Evolutionary conservation across 2,888 invertebrate species (phyloP).

Genomic region (Steinernema scapterisci): DNA sequence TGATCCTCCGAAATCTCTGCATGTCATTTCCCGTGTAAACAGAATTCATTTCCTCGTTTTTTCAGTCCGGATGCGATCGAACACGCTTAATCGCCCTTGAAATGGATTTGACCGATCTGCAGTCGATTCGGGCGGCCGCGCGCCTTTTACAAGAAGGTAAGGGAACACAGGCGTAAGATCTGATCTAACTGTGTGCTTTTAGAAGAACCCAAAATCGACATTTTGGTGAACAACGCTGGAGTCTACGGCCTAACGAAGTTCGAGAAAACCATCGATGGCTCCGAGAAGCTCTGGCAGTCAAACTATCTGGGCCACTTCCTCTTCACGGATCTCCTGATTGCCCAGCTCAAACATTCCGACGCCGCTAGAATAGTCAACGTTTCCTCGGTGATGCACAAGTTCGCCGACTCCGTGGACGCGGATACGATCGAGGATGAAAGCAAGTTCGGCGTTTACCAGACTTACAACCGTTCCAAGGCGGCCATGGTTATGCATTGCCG

Average conservation of each 20-base stretch:
- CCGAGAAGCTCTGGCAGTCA: slow-evolving; percentile 81
- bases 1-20: too few relatives aligned
- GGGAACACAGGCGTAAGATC: neutral
- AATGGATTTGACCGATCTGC: slow-evolving; percentile 14
- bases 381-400: slow-evolving; percentile 13
- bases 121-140: neutral
- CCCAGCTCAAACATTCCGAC: neutral
- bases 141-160: slow-evolving; percentile 14
- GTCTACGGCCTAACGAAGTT: slow-evolving; percentile 80
- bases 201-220: slow-evolving; percentile 40
- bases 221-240: slow-evolving; percentile 75
- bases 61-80: slow-evolving; percentile 6
- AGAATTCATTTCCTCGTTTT: neutral
- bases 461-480: slow-evolving; percentile 26
- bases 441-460: neutral
- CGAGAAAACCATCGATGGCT: slow-evolving; percentile 78
- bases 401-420: slow-evolving; percentile 1
- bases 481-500: slow-evolving; percentile 26
- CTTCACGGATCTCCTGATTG: slow-evolving; percentile 17
- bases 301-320: slow-evolving; percentile 73
- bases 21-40: neutral
- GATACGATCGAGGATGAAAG: neutral
- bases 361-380: slow-evolving; percentile 27
- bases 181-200: neutral
- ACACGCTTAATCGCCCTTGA: neutral